phyloP scores from a whole-genome alignment of 2,797 vertebrate species.

The Hoplostethus atlanticus region DNA sequence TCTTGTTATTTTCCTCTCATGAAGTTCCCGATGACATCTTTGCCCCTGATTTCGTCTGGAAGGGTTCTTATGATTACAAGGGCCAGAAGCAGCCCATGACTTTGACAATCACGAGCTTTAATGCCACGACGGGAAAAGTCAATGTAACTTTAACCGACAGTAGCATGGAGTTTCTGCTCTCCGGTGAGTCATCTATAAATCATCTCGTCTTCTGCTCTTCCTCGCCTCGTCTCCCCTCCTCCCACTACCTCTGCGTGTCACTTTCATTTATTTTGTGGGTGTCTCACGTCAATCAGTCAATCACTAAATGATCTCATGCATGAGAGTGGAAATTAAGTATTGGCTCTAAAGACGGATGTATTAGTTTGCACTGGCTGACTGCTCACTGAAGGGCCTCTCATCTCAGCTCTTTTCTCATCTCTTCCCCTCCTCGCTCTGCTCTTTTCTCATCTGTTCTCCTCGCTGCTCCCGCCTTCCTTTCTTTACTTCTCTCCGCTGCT shows the following conservation, averaged over 20 bases:
- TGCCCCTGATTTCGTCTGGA: conserved; percentile 96
- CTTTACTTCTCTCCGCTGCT: neutral
- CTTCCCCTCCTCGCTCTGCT: neutral
- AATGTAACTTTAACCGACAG: conserved; percentile 94
- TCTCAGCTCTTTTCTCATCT: conserved; percentile 19
- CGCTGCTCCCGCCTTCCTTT: neutral
- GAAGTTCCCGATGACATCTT: conserved; percentile 96
- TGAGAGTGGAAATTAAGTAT: conserved; percentile 78
- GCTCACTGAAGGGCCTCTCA: conserved; percentile 50
- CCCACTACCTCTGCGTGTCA: conserved; percentile 64
- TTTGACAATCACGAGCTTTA: conserved; percentile 93
- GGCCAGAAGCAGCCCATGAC: conserved; percentile 95
- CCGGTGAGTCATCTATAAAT: conserved; percentile 88
- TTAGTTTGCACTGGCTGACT: conserved; percentile 55
- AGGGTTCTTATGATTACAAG: conserved; percentile 96
- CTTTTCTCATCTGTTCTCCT: conserved; percentile 3
- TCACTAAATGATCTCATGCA: conserved; percentile 75
- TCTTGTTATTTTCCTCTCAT: conserved; percentile 11
- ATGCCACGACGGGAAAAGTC: conserved; percentile 92
- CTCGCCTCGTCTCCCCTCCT: conserved; percentile 40
- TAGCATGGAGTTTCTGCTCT: conserved; percentile 92
- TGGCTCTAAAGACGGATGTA: conserved; percentile 65
- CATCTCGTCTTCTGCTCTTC: conserved; percentile 50
- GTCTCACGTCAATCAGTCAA: conserved; percentile 77
- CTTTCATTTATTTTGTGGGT: conserved; percentile 74